Percentiles rank a stretch among this genome's conserved stretches.
phyloP scores from a whole-genome alignment of 2,113 vertebrate genomes.

The Cochlearius cochlearius region DNA sequence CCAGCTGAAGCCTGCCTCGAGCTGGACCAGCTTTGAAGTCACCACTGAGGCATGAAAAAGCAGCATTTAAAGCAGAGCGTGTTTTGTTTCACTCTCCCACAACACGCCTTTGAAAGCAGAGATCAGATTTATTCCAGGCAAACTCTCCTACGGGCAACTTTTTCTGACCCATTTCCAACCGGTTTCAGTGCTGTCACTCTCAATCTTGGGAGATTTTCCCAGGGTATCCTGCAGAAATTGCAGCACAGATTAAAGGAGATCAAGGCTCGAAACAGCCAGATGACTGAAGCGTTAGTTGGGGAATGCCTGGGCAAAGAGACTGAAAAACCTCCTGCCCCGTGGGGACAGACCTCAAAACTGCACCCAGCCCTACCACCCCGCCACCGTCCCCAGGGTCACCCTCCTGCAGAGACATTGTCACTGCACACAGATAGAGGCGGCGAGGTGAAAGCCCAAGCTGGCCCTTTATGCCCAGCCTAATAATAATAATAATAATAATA shows the following conservation, averaged over 20 bases:
- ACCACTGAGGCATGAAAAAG: not conserved
- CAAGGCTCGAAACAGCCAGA: not conserved
- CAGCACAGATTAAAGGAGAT: not conserved
- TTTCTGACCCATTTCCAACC: conserved; percentile 5
- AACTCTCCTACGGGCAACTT: not conserved
- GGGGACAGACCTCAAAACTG: fast-evolving
- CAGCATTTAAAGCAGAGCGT: not conserved
- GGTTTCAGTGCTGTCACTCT: not conserved
- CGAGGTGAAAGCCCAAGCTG: not conserved
- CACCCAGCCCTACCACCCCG: not conserved
- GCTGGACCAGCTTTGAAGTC: not conserved
- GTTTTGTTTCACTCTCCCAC: not conserved
- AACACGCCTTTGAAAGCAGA: not conserved
- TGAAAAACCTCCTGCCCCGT: not conserved
- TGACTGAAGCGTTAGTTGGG: not conserved
- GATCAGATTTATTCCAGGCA: conserved; percentile 15
- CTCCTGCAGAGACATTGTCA: not conserved
- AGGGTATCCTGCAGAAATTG: conserved; percentile 2
- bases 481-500: conserved; percentile 5
- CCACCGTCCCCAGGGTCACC: not conserved
- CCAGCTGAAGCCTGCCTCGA: not conserved
- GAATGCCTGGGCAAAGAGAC: not conserved
- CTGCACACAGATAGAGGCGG: not conserved
- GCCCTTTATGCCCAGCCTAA: not conserved
- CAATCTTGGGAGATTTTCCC: conserved; percentile 22